A percentile compares a stretch with the other conserved stretches of the same genome.
Evolutionary conservation across 2,888 invertebrate species (phyloP).

Genomic region (Neria commutata): DNA sequence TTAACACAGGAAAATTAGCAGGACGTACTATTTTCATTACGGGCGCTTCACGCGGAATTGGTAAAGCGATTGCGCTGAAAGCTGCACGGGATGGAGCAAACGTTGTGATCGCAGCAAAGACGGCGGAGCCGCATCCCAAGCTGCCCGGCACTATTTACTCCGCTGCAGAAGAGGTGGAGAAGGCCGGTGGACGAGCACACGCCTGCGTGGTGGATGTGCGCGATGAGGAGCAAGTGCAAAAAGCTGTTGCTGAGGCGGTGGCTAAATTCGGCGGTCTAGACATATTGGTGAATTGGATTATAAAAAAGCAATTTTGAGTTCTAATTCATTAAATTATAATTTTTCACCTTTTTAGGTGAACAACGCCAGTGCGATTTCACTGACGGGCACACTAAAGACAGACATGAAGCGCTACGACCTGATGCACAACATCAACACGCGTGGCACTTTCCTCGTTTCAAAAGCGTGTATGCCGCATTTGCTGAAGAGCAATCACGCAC

Average conservation of each 20-base stretch:
- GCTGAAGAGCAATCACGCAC: conserved; percentile 85
- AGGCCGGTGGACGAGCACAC: conserved; percentile 75
- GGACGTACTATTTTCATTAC: conserved; percentile 94
- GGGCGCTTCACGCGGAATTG: conserved; percentile 96
- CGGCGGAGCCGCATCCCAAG: conserved; percentile 74
- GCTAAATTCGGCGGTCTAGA: conserved; percentile 93
- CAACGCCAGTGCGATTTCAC: conserved; percentile 94
- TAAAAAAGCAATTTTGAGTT: too few relatives aligned
- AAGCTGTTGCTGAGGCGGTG: conserved; percentile 73
- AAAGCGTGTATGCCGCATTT: conserved; percentile 88
- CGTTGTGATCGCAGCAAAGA: conserved; percentile 86
- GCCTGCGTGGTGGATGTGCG: conserved; percentile 85
- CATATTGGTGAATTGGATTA: conserved; percentile 82
- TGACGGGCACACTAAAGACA: conserved; percentile 81
- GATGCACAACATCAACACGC: conserved; percentile 92
- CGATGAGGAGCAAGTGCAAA: conserved; percentile 72
- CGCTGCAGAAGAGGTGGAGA: conserved; percentile 85
- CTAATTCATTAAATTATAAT: too few relatives aligned
- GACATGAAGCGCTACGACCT: conserved; percentile 97
- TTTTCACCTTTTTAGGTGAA: too few relatives aligned
- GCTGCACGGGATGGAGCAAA: conserved; percentile 88
- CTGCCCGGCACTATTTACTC: conserved; percentile 79
- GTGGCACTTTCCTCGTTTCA: conserved; percentile 95
- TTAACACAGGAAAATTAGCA: conserved; percentile 66
- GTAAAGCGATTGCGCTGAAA: conserved; percentile 90